These are phyloP conservation scores for Threskiornis aethiopicus DNA, from an alignment of 2,797 vertebrate genomes.

Conservation along the genomic window DNA sequence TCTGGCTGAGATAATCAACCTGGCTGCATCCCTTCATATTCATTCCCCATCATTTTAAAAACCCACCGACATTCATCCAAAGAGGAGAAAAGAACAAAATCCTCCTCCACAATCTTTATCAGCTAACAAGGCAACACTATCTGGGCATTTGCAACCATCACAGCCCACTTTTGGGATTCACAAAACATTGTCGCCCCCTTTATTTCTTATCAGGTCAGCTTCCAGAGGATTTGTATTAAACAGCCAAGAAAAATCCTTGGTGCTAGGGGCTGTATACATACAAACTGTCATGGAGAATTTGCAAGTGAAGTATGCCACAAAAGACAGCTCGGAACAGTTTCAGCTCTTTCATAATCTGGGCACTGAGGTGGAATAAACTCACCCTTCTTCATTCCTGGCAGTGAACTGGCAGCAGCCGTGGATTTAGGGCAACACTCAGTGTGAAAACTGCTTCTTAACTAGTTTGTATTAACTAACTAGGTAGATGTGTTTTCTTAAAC, in stretches of 20 bases:
- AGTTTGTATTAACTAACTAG: neutral
- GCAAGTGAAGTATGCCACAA: neutral
- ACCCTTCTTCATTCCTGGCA: neutral
- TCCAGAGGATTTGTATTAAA: neutral
- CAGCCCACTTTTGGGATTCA: neutral
- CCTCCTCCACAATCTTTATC: neutral
- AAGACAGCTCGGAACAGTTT: neutral
- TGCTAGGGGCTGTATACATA: neutral
- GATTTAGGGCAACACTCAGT: neutral
- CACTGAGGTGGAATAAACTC: neutral
- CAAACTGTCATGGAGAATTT: neutral
- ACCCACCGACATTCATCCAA: neutral
- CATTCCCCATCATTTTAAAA: neutral
- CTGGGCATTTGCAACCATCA: neutral
- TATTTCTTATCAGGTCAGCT: neutral
- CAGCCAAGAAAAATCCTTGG: neutral
- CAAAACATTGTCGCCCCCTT: neutral
- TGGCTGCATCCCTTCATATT: neutral
- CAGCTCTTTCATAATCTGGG: neutral
- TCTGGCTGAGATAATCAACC: neutral
- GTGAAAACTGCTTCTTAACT: neutral
- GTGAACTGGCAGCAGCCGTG: neutral
- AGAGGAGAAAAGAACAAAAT: neutral
- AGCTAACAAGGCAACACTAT: neutral
- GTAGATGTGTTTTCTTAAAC: accelerated